Evolutionary conservation across 2,888 invertebrate species (phyloP).

Genomic region (Lamellibrachia columna): DNA sequence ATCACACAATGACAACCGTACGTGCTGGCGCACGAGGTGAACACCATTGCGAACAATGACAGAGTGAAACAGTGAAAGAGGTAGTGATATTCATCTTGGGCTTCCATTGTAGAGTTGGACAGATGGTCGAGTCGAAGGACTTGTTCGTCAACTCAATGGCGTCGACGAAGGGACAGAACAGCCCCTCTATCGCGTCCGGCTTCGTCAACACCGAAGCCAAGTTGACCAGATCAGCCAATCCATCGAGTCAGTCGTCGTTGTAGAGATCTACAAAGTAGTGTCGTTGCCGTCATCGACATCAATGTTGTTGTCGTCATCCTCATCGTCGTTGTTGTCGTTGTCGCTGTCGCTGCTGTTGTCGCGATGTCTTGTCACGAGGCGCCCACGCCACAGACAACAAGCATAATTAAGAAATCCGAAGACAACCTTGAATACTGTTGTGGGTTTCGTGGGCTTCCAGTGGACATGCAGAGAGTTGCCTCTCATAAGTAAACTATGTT

Average conservation of each 20-base stretch:
- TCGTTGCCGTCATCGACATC: background rate
- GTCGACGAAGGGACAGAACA: background rate
- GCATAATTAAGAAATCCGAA: too few species aligned
- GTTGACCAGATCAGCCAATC: background rate
- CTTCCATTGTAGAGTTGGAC: background rate
- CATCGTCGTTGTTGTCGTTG: background rate
- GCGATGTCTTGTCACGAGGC: too few species aligned
- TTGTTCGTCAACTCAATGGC: background rate
- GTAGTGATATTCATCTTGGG: too few species aligned
- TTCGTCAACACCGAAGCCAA: background rate
- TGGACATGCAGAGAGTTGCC: too few species aligned
- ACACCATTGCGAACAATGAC: too few species aligned
- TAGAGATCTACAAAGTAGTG: background rate
- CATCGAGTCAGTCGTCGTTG: background rate
- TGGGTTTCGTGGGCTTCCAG: too few species aligned
- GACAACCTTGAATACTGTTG: too few species aligned
- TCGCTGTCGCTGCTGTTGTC: background rate
- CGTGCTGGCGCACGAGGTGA: too few species aligned
- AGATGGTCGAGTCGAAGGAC: background rate
- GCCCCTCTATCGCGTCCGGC: background rate
- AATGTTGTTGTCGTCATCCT: background rate
- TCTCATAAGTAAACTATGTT: too few species aligned
- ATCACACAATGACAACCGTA: too few species aligned
- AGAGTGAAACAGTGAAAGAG: too few species aligned
- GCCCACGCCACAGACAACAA: too few species aligned